Evolutionary conservation across 2,113 vertebrate species (phyloP).

Genomic region (Kryptolebias marmoratus): DNA sequence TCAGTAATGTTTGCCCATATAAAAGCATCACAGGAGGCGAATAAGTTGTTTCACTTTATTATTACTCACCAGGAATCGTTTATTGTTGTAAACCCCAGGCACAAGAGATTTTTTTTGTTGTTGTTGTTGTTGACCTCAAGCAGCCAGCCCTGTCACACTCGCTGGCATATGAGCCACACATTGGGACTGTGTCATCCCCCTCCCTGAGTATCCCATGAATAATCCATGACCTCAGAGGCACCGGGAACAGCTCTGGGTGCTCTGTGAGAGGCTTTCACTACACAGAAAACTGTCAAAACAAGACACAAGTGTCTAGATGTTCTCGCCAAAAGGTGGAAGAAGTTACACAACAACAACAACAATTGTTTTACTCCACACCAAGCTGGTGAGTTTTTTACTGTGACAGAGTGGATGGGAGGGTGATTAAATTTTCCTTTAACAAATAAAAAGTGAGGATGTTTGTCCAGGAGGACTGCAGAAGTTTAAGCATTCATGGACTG

Average conservation of each 20-base stretch:
- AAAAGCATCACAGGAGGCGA: constrained; percentile 26
- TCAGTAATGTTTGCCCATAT: constrained; percentile 5
- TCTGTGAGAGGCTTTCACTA: constrained; percentile 36
- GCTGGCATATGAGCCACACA: constrained; percentile 29
- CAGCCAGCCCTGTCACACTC: constrained; percentile 38
- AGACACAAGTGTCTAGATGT: constrained; percentile 47
- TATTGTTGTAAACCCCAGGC: background rate
- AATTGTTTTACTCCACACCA: background rate
- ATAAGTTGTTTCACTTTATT: background rate
- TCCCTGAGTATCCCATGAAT: constrained; percentile 54
- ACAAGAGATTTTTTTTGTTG: background rate
- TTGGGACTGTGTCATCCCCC: constrained; percentile 28
- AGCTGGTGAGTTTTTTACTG: background rate
- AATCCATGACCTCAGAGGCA: constrained; percentile 63
- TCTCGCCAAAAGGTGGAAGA: constrained; percentile 21
- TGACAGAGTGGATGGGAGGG: too few relatives aligned
- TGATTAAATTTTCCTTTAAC: background rate
- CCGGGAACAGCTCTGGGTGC: constrained; percentile 26
- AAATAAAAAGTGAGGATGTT: background rate
- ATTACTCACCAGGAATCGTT: constrained; percentile 1
- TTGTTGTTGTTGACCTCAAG: constrained; percentile 28
- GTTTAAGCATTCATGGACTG: too few relatives aligned
- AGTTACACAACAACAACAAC: background rate
- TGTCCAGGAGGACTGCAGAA: background rate
- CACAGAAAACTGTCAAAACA: constrained; percentile 59